phyloP scores from a whole-genome alignment of 2,797 vertebrate genomes.

The Myiothlypis chrysogaster region DNA sequence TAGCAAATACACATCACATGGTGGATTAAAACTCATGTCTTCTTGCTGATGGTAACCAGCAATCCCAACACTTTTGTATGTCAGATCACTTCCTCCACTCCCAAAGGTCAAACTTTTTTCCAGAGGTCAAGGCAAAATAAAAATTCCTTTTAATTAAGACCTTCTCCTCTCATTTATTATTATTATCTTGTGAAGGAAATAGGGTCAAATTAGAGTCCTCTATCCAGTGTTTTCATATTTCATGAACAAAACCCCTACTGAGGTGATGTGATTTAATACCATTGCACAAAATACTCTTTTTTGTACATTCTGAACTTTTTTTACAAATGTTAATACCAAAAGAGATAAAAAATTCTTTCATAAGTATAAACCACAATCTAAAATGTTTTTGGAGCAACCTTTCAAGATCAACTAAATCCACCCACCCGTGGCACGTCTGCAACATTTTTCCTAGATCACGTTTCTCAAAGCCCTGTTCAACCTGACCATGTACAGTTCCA shows the following conservation, averaged over 20 bases:
- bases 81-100: neutral
- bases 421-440: rapidly evolving
- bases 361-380: neutral
- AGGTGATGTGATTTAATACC: neutral
- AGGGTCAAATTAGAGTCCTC: neutral
- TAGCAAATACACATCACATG: rapidly evolving
- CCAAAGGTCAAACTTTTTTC: neutral
- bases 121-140: neutral
- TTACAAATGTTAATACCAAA: neutral
- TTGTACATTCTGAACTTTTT: neutral
- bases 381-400: neutral
- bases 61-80: neutral
- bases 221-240: neutral
- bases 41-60: neutral
- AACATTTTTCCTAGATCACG: neutral
- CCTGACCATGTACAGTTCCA: neutral
- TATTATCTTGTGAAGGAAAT: neutral
- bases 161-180: neutral
- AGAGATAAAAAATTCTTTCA: neutral
- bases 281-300: neutral
- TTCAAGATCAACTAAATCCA: neutral
- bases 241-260: neutral
- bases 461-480: neutral
- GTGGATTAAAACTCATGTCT: neutral
- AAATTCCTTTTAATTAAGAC: neutral